Evolutionary conservation across 2,888 invertebrate genomes (phyloP), one percentile per base, ranked within the genome.

Genomic region (Epistrophella euchroma): DNA sequence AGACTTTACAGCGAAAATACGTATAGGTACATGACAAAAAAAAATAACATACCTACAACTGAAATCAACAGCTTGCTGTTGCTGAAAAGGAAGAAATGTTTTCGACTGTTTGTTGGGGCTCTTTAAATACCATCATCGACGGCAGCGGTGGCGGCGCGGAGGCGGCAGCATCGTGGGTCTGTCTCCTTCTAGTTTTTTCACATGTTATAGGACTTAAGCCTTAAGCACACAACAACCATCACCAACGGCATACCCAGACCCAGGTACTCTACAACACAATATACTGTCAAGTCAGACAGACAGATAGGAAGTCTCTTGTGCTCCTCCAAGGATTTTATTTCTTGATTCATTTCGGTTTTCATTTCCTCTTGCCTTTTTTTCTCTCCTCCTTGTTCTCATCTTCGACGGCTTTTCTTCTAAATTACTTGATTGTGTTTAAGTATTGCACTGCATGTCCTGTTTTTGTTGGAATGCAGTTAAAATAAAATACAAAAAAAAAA

Each of bases 401-500:
- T 28, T 75, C 71, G 40, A 72, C 40, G 79, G 66, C 47, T 85
- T 80, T 85, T 81, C 85, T 81, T 82, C 82, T 82, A 82, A 86
- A 86, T 86, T 82, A 86, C 86, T 86, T 86, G 86, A 86, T 82
- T 86, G 86, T 86, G 77, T 86, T 77, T 74, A 82, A 86, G 86
- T 86, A 78, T 82, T 77, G 77, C 77, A 77, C 79, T 74, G 77
- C 71, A 73, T 86, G 86, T 86, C 86, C 86, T 86, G 77, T 86
- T 74, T 81, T 84, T 66, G 74, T 74, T 79, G 75, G 84, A 84
- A 84, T 84, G 79, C 73, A 43, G 45, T 50, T 43, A 47, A 22
- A 80, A 45, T 28, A 72, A 28, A 73, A 73, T 64, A 72, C 56
- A 80, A 58, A 40, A 66, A 13, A 72, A 25, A 25, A 66, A 58